Conservation (phyloP, 2,888 invertebrate genomes). For the Plusia festucae region DNA sequence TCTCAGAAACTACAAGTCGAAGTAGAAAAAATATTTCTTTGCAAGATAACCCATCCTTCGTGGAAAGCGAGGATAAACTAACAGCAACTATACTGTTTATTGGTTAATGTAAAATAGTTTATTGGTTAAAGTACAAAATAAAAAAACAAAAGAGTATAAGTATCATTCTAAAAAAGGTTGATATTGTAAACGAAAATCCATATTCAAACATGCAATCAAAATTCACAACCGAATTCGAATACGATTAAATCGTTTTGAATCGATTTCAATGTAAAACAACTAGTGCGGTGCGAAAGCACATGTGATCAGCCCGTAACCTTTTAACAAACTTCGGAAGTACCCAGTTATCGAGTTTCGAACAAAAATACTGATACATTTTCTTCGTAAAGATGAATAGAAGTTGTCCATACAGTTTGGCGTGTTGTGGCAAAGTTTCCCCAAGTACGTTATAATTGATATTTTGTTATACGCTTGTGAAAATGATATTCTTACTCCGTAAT, state of each 20-base stretch:
- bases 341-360: conserved; percentile 70
- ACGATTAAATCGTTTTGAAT: not conserved
- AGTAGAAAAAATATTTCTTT: no score
- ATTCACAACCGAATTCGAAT: not conserved
- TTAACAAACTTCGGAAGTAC: conserved; percentile 69
- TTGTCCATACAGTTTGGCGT: conserved; percentile 26
- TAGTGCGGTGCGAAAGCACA: conserved; percentile 24
- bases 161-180: not conserved
- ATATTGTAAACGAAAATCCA: not conserved
- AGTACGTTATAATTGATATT: conserved; percentile 61
- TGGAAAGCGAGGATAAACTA: no score
- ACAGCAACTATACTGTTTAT: no score
- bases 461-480: conserved; percentile 37
- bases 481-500: conserved; percentile 37
- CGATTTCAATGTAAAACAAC: conserved; percentile 15
- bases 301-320: conserved; percentile 65
- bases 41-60: no score
- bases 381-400: conserved; percentile 55
- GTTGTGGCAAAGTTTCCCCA: conserved; percentile 43
- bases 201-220: not conserved
- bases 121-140: no score
- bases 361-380: conserved; percentile 73
- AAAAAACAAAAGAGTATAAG: no score
- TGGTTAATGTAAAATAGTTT: no score
- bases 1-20: no score